A percentile compares a stretch with the other conserved stretches of the same genome.
Evolutionary conservation across 1,140 invertebrate genomes (phyloP).

Genomic region (Panulirus ornatus): DNA sequence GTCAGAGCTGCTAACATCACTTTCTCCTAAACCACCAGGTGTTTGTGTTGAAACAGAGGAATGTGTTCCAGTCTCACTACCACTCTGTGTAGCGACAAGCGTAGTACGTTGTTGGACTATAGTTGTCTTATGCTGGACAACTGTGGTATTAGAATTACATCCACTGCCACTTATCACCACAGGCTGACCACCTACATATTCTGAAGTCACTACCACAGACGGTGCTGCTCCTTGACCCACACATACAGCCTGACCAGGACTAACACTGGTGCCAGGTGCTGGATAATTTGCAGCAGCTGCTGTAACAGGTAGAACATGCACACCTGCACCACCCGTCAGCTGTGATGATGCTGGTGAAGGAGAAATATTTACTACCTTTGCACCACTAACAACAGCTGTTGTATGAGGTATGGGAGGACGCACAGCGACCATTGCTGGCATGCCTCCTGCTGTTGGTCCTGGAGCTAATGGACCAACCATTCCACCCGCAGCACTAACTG

Average conservation of each 20-base stretch:
- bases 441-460: conserved; percentile 53
- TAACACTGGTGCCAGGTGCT: conserved; percentile 53
- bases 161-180: conserved; percentile 57
- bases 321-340: conserved; percentile 49
- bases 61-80: conserved; percentile 64
- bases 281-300: conserved; percentile 51
- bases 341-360: conserved; percentile 60
- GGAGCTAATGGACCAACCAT: conserved; percentile 49
- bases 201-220: conserved; percentile 60
- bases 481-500: conserved; percentile 54
- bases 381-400: conserved; percentile 60
- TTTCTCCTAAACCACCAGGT: conserved; percentile 66
- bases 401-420: conserved; percentile 64
- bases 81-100: conserved; percentile 66
- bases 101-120: conserved; percentile 70
- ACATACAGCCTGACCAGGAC: conserved; percentile 57
- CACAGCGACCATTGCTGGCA: conserved; percentile 73
- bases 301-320: conserved; percentile 56
- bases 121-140: conserved; percentile 69
- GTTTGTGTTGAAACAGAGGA: conserved; percentile 75
- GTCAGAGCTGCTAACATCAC: conserved; percentile 74
- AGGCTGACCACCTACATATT: conserved; percentile 58
- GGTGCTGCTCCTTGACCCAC: conserved; percentile 53
- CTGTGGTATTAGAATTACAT: conserved; percentile 62
- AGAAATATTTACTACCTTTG: conserved; percentile 65